These are phyloP conservation scores for Albula glossodonta DNA, from an alignment of 2,113 vertebrate species.

Conservation along the genomic window DNA sequence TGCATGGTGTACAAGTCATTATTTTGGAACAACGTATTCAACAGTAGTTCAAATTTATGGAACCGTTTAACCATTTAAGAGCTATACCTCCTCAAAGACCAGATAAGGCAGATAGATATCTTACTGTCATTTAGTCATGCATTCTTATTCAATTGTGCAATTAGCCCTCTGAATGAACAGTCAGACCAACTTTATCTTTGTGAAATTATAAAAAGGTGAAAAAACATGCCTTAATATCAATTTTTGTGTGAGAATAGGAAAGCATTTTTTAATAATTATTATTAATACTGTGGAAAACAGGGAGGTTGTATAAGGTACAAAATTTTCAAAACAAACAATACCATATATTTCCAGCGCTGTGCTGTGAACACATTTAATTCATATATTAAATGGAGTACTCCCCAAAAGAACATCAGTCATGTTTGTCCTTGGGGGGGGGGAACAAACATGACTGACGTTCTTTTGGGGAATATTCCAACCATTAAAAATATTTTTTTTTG, in stretches of 20 bases:
- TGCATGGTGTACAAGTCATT: neutral
- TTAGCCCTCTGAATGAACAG: too few relatives aligned
- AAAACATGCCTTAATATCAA: too few relatives aligned
- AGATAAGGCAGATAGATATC: neutral
- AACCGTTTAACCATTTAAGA: neutral
- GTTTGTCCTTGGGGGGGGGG: neutral
- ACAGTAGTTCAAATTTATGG: neutral
- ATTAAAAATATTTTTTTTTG: neutral
- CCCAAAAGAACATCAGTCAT: neutral
- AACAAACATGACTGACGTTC: neutral
- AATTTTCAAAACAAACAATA: neutral
- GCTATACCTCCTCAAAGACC: neutral
- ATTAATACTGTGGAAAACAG: neutral
- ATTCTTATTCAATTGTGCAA: too few relatives aligned
- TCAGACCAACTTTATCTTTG: too few relatives aligned
- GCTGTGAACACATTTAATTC: too few relatives aligned
- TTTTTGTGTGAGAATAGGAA: too few relatives aligned
- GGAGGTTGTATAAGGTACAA: neutral
- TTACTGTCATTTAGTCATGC: too few relatives aligned
- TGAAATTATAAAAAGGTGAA: too few relatives aligned
- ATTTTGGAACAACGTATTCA: neutral
- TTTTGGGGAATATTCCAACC: neutral
- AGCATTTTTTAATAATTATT: too few relatives aligned
- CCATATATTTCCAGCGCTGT: too few relatives aligned
- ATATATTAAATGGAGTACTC: neutral